These are phyloP conservation scores for Hyposoter didymator DNA, from an alignment of 2,888 invertebrate genomes.

Conservation along the genomic window DNA sequence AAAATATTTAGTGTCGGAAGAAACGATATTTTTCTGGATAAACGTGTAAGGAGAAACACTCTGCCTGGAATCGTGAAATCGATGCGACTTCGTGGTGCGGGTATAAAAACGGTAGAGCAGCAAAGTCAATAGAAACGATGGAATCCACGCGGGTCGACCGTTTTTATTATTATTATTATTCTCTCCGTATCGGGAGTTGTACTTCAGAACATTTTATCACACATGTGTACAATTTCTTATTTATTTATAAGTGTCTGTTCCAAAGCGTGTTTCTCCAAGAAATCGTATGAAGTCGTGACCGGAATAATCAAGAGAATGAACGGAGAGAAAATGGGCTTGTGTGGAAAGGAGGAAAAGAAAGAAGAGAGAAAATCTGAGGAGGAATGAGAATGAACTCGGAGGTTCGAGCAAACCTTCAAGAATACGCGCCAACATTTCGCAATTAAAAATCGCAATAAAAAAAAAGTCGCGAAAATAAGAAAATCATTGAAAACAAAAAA, in stretches of 20 bases:
- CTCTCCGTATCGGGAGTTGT: conserved; percentile 9
- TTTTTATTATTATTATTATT: neutral
- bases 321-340: neutral
- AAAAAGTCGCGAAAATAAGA: neutral
- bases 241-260: neutral
- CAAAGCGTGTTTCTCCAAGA: conserved; percentile 26
- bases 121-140: conserved; percentile 11
- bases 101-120: neutral
- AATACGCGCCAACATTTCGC: neutral
- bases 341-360: neutral
- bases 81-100: neutral
- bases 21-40: conserved; percentile 19
- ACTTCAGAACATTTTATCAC: neutral
- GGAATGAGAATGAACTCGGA: conserved; percentile 2
- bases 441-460: neutral
- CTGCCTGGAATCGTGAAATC: neutral
- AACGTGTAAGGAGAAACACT: conserved; percentile 22
- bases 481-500: neutral
- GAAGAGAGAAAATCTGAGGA: neutral
- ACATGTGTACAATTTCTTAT: neutral
- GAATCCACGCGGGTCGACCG: neutral
- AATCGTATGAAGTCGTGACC: conserved; percentile 53
- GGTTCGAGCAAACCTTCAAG: conserved; percentile 7
- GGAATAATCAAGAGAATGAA: conserved; percentile 44
- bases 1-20: neutral